Base-by-base conservation (phyloP, 2,797 vertebrate genomes). In the Sphenopsis melanotis region DNA sequence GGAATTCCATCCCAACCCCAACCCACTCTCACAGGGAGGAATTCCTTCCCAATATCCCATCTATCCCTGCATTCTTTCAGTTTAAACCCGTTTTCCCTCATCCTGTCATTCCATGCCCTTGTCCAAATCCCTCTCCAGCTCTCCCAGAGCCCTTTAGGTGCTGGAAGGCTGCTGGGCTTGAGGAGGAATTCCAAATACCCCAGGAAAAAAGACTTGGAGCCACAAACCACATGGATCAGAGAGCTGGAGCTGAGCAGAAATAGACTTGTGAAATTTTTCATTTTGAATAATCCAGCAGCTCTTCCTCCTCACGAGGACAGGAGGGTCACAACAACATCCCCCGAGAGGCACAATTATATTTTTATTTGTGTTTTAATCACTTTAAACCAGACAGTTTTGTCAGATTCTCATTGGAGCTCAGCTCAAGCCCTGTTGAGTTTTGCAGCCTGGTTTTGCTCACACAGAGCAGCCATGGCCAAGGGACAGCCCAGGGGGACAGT, bases 401-500 rank as follows among this genome's bases (percentile, higher is more conserved):
- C 36, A 32, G 68, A 44, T 70, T 61, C 18, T 89, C 17, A 0
- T 4, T 64, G n/a, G 64, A 80, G 79, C 70, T 80, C 27, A 15
- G 68, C 66, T 85, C 30, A 17, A 76, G 79, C 79, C 92, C 60
- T 30, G 50, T 8, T 36, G 71, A 80, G 70, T 87, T 69, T 69
- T 63, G 34, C 56, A 60, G 68, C 23, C 2, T 77, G 64, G 47
- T 47, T 95, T 93, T 91, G 93, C 86, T 85, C 83, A 87, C 75
- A 12, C 11, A 0, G 46, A 90, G 70, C 61, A 61, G 78, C 6
- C 63, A 69, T 63, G 93, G 94, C 82, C 87, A 79, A 26, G 23
- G 82, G 59, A 89, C 92, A 95, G 77, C 83, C 94, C 88, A 24
- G 52, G 78, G 94, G 84, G 75, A 69, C 75, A 44, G 21, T 14